Percentiles rank a stretch among this genome's conserved stretches.
Evolutionary conservation across 2,113 vertebrate genomes (phyloP).

Genomic region (Sphyrna mokarran): DNA sequence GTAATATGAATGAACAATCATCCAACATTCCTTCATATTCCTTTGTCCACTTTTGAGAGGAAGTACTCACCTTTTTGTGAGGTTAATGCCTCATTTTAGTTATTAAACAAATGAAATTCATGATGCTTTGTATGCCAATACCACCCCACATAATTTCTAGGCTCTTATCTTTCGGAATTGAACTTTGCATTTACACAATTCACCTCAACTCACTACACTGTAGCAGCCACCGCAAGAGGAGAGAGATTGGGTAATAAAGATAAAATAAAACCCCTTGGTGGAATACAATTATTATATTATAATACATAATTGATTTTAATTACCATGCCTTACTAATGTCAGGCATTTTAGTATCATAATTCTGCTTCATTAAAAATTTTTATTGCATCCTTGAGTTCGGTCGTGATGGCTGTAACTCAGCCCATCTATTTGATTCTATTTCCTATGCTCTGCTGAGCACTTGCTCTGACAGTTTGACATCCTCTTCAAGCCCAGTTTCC

Average conservation of each 20-base stretch:
- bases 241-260: neutral
- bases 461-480: neutral
- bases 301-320: conserved; percentile 22
- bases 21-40: neutral
- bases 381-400: neutral
- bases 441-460: neutral
- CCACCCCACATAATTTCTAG: neutral
- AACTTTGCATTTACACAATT: neutral
- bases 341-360: neutral
- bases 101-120: neutral
- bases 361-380: neutral
- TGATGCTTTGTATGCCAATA: neutral
- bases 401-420: neutral
- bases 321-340: neutral
- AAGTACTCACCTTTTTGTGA: neutral
- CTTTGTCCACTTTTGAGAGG: neutral
- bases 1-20: neutral
- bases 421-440: neutral
- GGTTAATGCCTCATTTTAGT: neutral
- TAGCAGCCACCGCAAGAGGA: neutral
- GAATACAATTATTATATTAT: neutral
- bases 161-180: neutral
- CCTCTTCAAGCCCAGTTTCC: neutral
- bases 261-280: neutral
- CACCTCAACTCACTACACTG: neutral